Conservation (phyloP, 1,140 invertebrate species). For the Oppia nitens region DNA sequence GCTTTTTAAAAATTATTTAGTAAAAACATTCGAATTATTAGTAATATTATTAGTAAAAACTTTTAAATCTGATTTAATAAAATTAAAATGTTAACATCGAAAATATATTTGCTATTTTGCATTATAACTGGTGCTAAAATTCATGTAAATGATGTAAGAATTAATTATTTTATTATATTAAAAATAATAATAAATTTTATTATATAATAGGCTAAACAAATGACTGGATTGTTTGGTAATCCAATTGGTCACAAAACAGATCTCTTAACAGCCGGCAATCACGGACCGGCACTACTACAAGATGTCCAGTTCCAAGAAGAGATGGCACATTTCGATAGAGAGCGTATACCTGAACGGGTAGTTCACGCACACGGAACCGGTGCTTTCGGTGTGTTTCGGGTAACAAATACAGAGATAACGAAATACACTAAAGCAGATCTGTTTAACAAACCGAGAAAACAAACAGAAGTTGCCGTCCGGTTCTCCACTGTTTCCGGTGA, state of each 20-base stretch:
- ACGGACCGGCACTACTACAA: slow-evolving; percentile 66
- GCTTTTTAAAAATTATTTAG: no score
- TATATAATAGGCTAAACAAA: no score
- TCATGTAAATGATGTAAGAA: no score
- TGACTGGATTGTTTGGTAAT: slow-evolving; percentile 52
- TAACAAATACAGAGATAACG: slow-evolving; percentile 44
- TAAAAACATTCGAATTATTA: no score
- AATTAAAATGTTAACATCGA: no score
- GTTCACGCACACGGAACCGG: slow-evolving; percentile 94
- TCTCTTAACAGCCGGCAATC: slow-evolving; percentile 61
- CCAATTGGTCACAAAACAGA: slow-evolving; percentile 62
- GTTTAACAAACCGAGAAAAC: slow-evolving; percentile 64
- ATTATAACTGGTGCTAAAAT: no score
- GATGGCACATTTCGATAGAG: slow-evolving; percentile 67
- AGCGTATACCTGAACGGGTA: slow-evolving; percentile 90
- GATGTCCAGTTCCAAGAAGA: slow-evolving; percentile 73
- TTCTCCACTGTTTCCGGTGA: slow-evolving; percentile 79
- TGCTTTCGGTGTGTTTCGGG: slow-evolving; percentile 93
- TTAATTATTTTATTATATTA: no score
- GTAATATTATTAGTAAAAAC: no score
- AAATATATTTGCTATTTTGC: no score
- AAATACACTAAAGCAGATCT: slow-evolving; percentile 64
- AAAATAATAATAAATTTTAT: no score
- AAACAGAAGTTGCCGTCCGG: slow-evolving; percentile 56
- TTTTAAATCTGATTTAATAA: no score